Evolutionary conservation across 2,797 vertebrate genomes (phyloP), one percentile per base, ranked within the genome.

Genomic region (Premnoplex brunnescens): DNA sequence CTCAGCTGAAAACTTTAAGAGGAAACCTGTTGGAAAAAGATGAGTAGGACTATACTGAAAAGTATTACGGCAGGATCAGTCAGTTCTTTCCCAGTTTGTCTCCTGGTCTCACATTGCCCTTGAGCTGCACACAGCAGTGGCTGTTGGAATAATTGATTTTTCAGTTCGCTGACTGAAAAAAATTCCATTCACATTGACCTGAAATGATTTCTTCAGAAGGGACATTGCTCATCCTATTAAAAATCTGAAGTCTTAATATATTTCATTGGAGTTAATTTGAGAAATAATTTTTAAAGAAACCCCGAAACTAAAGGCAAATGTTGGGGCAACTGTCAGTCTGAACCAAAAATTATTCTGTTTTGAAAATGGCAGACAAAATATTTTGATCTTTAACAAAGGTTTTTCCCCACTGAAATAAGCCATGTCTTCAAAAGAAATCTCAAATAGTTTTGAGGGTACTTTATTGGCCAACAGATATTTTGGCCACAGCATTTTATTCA

Each of bases 101-200:
- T 94, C 36, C 43, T 83, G 44, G 30, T 92, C 64, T 94, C 75
- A 44, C 60, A 62, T 48, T 97, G 92, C 66, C 93, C 95, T 94
- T 96, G 91, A 94, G 81, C 49, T 76, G 19, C 72, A 79, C 89
- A 55, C 62, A 81, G 93, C 85, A 89, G 54, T 72, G 54, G 14
- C 82, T 89, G 75, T 91, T 83, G 76, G 39, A 93, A 88, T 95
- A 95, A 95, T 93, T 91, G 93, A 90, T 96, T 96, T 96, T 94
- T 95, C 93, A 93, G 91, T 91, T 93, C 91, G 94, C 79, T 95
- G 94, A 55, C 85, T 86, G 93, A 96, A 96, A 96, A 92, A 93
- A 89, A 68, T 80, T 93, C 79, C 79, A 64, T 89, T 85, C 89
- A 92, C 76, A 74, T 60, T 94, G 93, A 94, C 82, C 78, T 8